Percentiles rank a stretch among this genome's conserved stretches.
Evolutionary conservation across 2,113 vertebrate genomes (phyloP).

Genomic region (Atrichornis clamosus): DNA sequence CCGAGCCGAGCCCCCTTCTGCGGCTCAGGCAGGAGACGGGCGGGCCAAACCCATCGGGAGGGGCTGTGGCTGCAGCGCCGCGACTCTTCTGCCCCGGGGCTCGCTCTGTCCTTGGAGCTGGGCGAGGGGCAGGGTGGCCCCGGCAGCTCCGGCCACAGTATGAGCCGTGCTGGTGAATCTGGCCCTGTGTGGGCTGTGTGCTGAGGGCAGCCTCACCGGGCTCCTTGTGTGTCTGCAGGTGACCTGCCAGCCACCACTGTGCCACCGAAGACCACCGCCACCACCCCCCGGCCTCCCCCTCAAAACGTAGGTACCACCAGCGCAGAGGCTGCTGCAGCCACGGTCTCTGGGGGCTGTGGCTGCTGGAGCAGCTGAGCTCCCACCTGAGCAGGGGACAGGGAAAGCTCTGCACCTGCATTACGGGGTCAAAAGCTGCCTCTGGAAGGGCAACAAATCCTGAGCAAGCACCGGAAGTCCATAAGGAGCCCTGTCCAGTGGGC

Average conservation of each 20-base stretch:
- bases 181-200: fast-evolving
- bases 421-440: neutral
- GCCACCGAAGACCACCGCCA: neutral
- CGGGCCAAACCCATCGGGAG: fast-evolving
- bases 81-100: neutral
- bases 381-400: neutral
- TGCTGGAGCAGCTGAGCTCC: neutral
- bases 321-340: neutral
- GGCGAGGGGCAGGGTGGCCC: neutral
- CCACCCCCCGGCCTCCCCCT: neutral
- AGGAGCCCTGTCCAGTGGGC: neutral
- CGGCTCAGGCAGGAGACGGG: fast-evolving
- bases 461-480: fast-evolving
- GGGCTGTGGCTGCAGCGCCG: fast-evolving
- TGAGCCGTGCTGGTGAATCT: neutral
- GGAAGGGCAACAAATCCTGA: neutral
- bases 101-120: fast-evolving
- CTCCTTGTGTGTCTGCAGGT: neutral
- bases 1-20: fast-evolving
- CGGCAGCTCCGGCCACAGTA: fast-evolving
- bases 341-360: fast-evolving
- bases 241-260: neutral
- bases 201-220: neutral
- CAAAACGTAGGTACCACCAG: neutral
- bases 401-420: neutral